phyloP scores from a whole-genome alignment of 2,888 invertebrate species.

The Oxyteleia sp. region DNA sequence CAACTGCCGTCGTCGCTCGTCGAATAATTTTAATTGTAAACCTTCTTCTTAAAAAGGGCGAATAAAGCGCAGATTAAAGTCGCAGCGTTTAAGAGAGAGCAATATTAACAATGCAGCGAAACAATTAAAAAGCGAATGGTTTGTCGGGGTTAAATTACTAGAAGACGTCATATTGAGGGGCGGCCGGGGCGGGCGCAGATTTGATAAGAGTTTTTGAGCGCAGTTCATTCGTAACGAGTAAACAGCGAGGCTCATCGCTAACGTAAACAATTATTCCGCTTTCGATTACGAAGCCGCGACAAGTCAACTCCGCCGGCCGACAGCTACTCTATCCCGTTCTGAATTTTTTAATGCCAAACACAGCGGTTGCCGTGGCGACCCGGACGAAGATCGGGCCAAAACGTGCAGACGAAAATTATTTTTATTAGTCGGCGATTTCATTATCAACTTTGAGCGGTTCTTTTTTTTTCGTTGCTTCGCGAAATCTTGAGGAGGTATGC shows the following conservation, averaged over 20 bases:
- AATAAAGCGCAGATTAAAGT: constrained; percentile 14
- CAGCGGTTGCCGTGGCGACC: constrained; percentile 22
- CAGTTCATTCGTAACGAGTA: constrained; percentile 20
- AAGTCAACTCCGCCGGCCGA: constrained; percentile 42
- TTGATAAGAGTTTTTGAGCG: constrained; percentile 20
- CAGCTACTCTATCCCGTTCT: constrained; percentile 49
- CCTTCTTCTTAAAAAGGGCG: constrained; percentile 14
- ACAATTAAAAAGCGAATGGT: constrained; percentile 31
- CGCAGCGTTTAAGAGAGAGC: background rate
- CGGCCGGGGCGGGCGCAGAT: background rate
- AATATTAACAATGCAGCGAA: constrained; percentile 22
- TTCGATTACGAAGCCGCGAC: constrained; percentile 42
- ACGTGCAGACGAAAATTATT: constrained; percentile 31
- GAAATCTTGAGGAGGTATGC: background rate
- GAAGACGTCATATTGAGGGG: background rate
- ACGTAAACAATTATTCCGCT: constrained; percentile 65
- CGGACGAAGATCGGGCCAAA: constrained; percentile 37
- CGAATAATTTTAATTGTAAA: constrained; percentile 23
- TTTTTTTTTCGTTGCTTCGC: background rate
- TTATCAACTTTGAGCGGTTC: no score
- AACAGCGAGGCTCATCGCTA: constrained; percentile 44
- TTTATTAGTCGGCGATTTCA: constrained; percentile 46
- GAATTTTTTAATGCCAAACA: constrained; percentile 74
- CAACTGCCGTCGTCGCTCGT: background rate
- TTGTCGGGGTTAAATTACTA: constrained; percentile 4